Percentiles rank a stretch among this genome's conserved stretches.
These are phyloP conservation scores for Oscheius sp. DNA, from an alignment of 2,888 invertebrate species.

Conservation along the genomic window DNA sequence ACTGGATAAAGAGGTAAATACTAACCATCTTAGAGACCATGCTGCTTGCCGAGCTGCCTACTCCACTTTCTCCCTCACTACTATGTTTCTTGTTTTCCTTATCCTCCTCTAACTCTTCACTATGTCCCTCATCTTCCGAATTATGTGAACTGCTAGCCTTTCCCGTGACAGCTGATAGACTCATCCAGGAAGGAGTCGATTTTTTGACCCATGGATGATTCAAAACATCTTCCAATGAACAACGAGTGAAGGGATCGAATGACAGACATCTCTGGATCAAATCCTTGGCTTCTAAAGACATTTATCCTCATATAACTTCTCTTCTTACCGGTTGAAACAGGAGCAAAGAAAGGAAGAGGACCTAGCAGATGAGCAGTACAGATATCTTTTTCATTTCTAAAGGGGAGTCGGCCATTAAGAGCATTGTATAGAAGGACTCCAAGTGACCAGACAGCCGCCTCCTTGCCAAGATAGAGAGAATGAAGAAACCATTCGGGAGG, in stretches of 20 bases:
- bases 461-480: constrained; percentile 65
- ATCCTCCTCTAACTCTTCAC: constrained; percentile 44
- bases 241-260: constrained; percentile 61
- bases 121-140: constrained; percentile 27
- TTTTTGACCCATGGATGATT: constrained; percentile 59
- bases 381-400: constrained; percentile 68
- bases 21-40: constrained; percentile 26
- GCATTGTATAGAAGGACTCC: constrained; percentile 67
- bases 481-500: constrained; percentile 69
- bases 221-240: constrained; percentile 57
- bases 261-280: constrained; percentile 59
- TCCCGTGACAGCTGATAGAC: constrained; percentile 29
- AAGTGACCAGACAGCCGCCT: constrained; percentile 68
- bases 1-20: background rate
- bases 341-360: constrained; percentile 64
- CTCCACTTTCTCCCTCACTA: constrained; percentile 39
- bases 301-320: background rate
- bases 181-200: constrained; percentile 45
- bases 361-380: constrained; percentile 68
- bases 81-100: constrained; percentile 28
- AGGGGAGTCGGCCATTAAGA: constrained; percentile 66
- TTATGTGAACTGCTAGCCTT: constrained; percentile 1
- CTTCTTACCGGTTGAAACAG: constrained; percentile 50
- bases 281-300: constrained; percentile 54
- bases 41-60: constrained; percentile 41